Evolutionary conservation across 2,888 invertebrate species (phyloP).

Genomic region (Lepidocyrtinus sp.): DNA sequence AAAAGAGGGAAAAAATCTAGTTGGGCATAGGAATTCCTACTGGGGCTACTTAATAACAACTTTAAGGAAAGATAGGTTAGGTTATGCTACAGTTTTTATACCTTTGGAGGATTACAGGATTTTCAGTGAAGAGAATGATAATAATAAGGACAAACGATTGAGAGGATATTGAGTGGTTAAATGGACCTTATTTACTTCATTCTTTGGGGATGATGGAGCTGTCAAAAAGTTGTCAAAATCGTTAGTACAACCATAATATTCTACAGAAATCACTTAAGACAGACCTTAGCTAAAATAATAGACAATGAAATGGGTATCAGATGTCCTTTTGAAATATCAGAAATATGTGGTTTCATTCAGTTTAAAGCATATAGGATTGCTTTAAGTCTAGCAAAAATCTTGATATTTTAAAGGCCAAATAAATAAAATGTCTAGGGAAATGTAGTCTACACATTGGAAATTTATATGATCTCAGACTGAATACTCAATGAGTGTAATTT

Average conservation of each 20-base stretch:
- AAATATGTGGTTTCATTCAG: too few species aligned
- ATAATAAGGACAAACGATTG: background rate
- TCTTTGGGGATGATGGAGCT: slow-evolving; percentile 33
- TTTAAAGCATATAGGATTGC: too few species aligned
- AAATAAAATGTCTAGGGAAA: too few species aligned
- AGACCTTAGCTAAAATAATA: background rate
- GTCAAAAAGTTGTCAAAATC: slow-evolving; percentile 61
- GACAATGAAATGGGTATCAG: slow-evolving; percentile 17
- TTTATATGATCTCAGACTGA: too few species aligned
- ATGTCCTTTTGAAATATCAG: slow-evolving; percentile 25
- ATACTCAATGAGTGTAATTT: too few species aligned
- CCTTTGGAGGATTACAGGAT: background rate
- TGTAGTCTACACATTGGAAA: too few species aligned
- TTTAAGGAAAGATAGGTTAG: too few species aligned
- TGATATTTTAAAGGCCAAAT: too few species aligned
- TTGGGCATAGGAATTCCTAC: too few species aligned
- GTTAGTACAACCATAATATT: slow-evolving; percentile 32
- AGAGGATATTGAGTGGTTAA: background rate
- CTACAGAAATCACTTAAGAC: background rate
- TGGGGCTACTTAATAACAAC: background rate
- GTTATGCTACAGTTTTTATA: too few species aligned
- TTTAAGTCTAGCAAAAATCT: too few species aligned
- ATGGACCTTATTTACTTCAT: slow-evolving; percentile 3
- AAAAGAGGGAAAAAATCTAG: background rate
- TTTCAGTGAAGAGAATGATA: too few species aligned